phyloP scores from a whole-genome alignment of 2,888 invertebrate genomes.

The Andrena trimmerana region DNA sequence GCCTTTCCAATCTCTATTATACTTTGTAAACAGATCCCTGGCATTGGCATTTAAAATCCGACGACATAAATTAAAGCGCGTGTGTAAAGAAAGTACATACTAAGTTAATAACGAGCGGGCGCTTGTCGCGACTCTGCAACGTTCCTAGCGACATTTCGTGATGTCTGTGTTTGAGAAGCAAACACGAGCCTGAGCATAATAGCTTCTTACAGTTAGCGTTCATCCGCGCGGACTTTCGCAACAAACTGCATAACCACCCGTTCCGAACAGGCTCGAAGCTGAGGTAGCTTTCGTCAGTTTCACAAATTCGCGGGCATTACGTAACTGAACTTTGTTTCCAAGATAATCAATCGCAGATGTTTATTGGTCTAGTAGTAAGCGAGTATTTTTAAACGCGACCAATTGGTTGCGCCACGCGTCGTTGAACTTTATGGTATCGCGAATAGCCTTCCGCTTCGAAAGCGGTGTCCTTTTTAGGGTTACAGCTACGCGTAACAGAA shows the following conservation, averaged over 20 bases:
- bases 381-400: constrained; percentile 1
- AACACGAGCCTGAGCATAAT: not conserved
- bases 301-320: not conserved
- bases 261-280: not conserved
- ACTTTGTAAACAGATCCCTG: too few relatives aligned
- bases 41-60: too few relatives aligned
- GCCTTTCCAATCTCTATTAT: too few relatives aligned
- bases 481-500: not conserved
- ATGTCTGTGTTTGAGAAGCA: not conserved
- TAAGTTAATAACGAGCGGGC: too few relatives aligned
- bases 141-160: not conserved
- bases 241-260: not conserved
- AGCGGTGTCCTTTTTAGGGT: not conserved
- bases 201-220: too few relatives aligned
- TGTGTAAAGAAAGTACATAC: too few relatives aligned
- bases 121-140: not conserved
- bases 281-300: not conserved
- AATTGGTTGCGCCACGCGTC: not conserved
- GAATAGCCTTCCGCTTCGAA: not conserved
- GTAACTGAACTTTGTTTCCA: too few relatives aligned
- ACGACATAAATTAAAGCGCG: too few relatives aligned
- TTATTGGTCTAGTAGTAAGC: not conserved
- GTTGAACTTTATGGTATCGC: not conserved
- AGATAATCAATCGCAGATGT: not conserved
- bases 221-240: not conserved